Percentiles rank a stretch among this genome's conserved stretches.
These are phyloP conservation scores for Notothenia coriiceps DNA, from an alignment of 2,113 vertebrate genomes.

Conservation along the genomic window DNA sequence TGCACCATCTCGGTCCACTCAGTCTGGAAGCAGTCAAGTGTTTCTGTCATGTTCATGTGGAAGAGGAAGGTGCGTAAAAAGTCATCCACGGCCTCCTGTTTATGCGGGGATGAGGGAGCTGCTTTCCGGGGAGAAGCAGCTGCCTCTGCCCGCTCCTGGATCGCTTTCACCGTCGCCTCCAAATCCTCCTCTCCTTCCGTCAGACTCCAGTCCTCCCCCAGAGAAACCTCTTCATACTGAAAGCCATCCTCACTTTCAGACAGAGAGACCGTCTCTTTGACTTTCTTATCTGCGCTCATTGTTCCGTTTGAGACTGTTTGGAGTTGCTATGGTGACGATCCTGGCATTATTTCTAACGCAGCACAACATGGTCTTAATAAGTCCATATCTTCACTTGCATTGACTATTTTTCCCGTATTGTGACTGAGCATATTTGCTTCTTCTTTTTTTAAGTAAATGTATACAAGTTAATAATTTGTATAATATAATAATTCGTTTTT, in stretches of 20 bases:
- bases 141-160: constrained; percentile 77
- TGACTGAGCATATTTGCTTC: no score
- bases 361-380: no score
- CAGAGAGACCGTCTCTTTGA: not conserved
- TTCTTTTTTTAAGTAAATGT: no score
- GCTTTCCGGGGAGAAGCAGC: not conserved
- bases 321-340: constrained; percentile 35
- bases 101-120: constrained; percentile 33
- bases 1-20: constrained; percentile 91
- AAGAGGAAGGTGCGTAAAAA: constrained; percentile 92
- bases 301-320: constrained; percentile 5
- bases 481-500: no score
- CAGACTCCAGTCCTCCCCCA: constrained; percentile 82
- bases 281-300: constrained; percentile 6
- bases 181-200: constrained; percentile 88
- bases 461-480: no score
- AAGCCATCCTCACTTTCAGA: constrained; percentile 83
- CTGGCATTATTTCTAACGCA: rapidly evolving
- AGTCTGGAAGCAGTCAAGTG: constrained; percentile 91
- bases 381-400: no score
- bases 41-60: constrained; percentile 89
- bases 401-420: no score
- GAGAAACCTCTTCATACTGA: constrained; percentile 85
- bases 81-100: constrained; percentile 84
- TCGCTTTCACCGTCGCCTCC: constrained; percentile 77